phyloP scores from a whole-genome alignment of 2,113 vertebrate genomes.

The Muntiacus muntjak region DNA sequence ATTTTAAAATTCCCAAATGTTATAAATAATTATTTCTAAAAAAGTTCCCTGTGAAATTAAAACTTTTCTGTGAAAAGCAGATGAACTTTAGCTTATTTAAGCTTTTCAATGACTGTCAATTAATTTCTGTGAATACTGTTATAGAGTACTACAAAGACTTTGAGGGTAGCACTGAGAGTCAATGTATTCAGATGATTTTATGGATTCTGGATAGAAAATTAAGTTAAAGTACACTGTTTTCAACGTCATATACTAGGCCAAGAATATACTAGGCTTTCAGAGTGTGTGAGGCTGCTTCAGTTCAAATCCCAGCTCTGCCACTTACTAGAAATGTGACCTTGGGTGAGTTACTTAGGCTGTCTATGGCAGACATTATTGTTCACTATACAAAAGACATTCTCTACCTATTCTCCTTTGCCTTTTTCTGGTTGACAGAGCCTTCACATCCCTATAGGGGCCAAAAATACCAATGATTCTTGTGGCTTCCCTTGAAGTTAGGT shows the following conservation, averaged over 20 bases:
- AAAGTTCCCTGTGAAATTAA: constrained; percentile 35
- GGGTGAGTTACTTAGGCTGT: neutral
- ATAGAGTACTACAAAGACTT: neutral
- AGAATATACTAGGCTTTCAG: neutral
- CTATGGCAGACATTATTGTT: neutral
- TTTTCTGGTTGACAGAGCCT: neutral
- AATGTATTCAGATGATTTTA: neutral
- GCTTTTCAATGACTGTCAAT: neutral
- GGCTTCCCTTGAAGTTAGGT: neutral
- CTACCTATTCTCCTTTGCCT: neutral
- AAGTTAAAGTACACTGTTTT: neutral
- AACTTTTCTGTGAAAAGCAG: neutral
- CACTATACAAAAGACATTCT: neutral
- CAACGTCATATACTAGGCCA: neutral
- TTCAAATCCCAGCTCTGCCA: neutral
- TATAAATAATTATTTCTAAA: constrained; percentile 59
- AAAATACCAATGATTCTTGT: neutral
- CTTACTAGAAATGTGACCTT: neutral
- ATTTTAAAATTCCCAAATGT: constrained; percentile 47
- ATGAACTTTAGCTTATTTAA: neutral
- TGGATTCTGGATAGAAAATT: neutral
- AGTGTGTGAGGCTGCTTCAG: neutral
- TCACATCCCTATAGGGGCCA: neutral
- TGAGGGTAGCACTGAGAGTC: neutral
- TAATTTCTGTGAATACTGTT: neutral